Base-by-base conservation (phyloP, 1,140 invertebrate genomes). In the Drosophila elegans region DNA sequence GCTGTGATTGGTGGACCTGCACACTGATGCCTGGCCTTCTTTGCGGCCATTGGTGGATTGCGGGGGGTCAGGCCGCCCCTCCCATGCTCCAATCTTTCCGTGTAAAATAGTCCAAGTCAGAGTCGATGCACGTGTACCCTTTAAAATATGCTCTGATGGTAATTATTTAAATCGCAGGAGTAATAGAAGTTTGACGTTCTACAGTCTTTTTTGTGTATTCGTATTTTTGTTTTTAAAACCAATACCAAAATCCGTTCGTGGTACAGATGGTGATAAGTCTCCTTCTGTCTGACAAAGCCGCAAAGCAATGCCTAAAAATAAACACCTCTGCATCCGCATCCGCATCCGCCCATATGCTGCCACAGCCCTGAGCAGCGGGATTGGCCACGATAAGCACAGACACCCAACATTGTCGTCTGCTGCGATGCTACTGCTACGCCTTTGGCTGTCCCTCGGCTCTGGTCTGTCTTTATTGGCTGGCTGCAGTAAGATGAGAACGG, bases 391-490 rank as follows among this genome's bases (percentile, higher is more conserved):
- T 13, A 46, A 41, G 52, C 44, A 32, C 52, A 74, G 57, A 27
- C 41, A 42, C 60, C 34, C 27, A 71, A 34, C 16, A 54, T 13
- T 41, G 39, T 56, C 41, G 68, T 62, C 42, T 46, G 36, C 39
- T 59, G 29, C 21, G 44, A 39, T 51, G 29, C 56, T 67, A 62
- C 55, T 51, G 29, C 56, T 67, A 62, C 55, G 51, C n/a, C 45
- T 52, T 66, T n/a, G 48, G n/a, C 34, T 45, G 52, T 53, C 66
- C 66, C 60, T 77, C 52, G 71, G 59, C 21, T 52, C 51, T 61
- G 77, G 57, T 60, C 80, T 57, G 61, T 80, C 83, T 88, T 83
- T 59, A 89, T 89, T 89, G 84, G 84, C 60, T 78, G 77, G 44
- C 45, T 59, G 52, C 62, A 80, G 57, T 80, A 45, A 66, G 60